Evolutionary conservation across 2,113 vertebrate species (phyloP).

Genomic region (Haliaeetus leucogaster): DNA sequence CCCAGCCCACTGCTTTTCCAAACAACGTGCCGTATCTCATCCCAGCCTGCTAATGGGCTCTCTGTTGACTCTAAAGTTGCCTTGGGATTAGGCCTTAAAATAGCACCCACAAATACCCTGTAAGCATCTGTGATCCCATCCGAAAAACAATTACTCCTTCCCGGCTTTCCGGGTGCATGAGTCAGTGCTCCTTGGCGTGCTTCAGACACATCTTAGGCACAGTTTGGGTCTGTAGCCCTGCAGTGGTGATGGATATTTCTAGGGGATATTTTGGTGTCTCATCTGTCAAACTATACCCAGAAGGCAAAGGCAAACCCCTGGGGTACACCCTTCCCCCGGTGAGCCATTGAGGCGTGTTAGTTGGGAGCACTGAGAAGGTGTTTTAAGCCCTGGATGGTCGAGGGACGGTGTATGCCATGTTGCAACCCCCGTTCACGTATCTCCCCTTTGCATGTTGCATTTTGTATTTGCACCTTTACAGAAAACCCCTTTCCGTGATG

Average conservation of each 20-base stretch:
- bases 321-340: fast-evolving
- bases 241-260: background rate
- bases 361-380: background rate
- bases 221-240: background rate
- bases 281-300: background rate
- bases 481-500: background rate
- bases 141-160: background rate
- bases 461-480: background rate
- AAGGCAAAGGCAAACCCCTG: background rate
- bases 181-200: background rate
- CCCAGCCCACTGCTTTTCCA: background rate
- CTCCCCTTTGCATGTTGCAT: background rate
- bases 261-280: background rate
- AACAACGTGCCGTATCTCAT: fast-evolving
- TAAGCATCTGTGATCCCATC: background rate
- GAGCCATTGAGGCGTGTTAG: background rate
- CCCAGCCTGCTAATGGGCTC: background rate
- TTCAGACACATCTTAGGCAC: background rate
- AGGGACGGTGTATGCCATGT: background rate
- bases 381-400: background rate
- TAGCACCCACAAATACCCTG: background rate
- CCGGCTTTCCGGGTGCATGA: background rate
- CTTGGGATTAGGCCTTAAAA: background rate
- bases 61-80: background rate
- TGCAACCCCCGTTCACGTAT: fast-evolving